A percentile compares a stretch with the other conserved stretches of the same genome.
Evolutionary conservation across 2,797 vertebrate species (phyloP).

Genomic region (Spea hammondii): DNA sequence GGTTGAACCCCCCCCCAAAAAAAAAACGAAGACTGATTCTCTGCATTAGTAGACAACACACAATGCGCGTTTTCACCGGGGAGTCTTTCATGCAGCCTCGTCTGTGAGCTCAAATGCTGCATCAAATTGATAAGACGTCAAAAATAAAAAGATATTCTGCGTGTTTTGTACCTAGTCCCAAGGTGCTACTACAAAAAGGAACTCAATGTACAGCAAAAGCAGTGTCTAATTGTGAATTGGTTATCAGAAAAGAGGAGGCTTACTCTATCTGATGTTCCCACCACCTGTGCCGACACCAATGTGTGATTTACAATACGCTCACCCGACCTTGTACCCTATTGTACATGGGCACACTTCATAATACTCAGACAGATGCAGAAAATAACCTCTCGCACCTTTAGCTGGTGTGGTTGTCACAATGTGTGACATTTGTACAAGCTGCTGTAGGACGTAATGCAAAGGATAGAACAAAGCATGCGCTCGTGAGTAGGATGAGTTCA

Average conservation of each 20-base stretch:
- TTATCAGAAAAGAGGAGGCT: constrained; percentile 31
- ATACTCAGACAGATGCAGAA: constrained; percentile 25
- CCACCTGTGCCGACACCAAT: constrained; percentile 30
- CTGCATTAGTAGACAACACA: constrained; percentile 31
- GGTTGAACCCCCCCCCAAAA: neutral
- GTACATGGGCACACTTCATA: constrained; percentile 15
- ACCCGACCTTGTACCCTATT: constrained; percentile 25
- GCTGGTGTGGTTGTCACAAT: too few relatives aligned
- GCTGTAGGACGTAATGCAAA: neutral
- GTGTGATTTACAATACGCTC: constrained; percentile 7
- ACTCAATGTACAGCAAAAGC: constrained; percentile 24
- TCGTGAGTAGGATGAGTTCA: too few relatives aligned
- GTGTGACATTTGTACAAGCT: neutral
- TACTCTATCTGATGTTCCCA: constrained; percentile 23
- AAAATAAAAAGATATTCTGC: constrained; percentile 37
- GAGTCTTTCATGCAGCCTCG: constrained; percentile 5
- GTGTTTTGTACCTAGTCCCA: constrained; percentile 38
- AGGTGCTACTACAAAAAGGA: constrained; percentile 18
- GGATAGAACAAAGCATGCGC: too few relatives aligned
- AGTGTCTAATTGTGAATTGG: constrained; percentile 23
- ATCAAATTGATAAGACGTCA: constrained; percentile 47
- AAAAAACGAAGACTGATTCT: neutral
- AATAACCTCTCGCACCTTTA: neutral
- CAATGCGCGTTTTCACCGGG: constrained; percentile 17
- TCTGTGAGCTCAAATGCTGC: constrained; percentile 36